These are phyloP conservation scores for Drosophila cognata DNA, from an alignment of 2,888 invertebrate genomes.

Conservation along the genomic window DNA sequence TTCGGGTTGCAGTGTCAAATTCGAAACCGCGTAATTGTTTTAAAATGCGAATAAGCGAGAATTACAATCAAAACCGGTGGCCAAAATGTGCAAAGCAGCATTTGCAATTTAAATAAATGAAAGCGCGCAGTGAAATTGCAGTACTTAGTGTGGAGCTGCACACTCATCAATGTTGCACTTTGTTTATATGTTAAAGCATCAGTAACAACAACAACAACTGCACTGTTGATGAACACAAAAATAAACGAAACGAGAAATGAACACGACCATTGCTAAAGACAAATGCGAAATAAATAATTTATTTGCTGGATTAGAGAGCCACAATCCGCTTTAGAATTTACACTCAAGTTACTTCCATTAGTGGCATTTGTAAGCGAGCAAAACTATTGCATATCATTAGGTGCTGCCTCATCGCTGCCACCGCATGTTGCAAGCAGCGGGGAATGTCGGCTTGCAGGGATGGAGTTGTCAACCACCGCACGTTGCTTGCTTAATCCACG, in stretches of 20 bases:
- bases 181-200: not conserved
- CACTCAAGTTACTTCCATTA: slow-evolving; percentile 80
- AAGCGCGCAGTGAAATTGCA: slow-evolving; percentile 43
- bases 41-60: slow-evolving; percentile 69
- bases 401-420: slow-evolving; percentile 35
- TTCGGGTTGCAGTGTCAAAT: slow-evolving; percentile 65
- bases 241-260: slow-evolving; percentile 9
- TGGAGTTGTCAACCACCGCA: slow-evolving; percentile 46
- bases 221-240: slow-evolving; percentile 8
- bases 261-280: slow-evolving; percentile 58
- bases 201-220: slow-evolving; percentile 4
- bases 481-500: slow-evolving; percentile 62
- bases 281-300: slow-evolving; percentile 76
- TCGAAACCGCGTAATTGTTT: slow-evolving; percentile 77
- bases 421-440: not conserved
- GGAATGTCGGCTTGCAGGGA: not conserved
- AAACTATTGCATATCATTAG: slow-evolving; percentile 79
- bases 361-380: slow-evolving; percentile 56
- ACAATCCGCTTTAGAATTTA: slow-evolving; percentile 79
- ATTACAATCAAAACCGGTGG: slow-evolving; percentile 38
- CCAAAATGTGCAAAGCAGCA: slow-evolving; percentile 14
- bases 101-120: slow-evolving; percentile 67
- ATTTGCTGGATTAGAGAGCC: slow-evolving; percentile 74
- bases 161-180: slow-evolving; percentile 37
- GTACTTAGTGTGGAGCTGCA: not conserved